phyloP scores from a whole-genome alignment of 2,797 vertebrate genomes.

The Phoebastria nigripes region DNA sequence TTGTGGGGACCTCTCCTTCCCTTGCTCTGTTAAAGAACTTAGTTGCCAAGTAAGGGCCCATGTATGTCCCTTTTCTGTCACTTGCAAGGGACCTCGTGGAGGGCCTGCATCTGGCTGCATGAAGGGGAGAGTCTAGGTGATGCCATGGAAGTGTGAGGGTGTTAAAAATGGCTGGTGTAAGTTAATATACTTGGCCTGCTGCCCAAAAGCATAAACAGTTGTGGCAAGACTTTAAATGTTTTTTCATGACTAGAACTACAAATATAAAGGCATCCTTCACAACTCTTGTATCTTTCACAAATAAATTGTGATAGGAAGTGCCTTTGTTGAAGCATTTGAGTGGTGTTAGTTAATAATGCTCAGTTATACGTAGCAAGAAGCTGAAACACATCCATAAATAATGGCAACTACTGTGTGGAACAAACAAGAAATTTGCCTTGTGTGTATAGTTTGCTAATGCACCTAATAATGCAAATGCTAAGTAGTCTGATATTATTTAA shows the following conservation, averaged over 20 bases:
- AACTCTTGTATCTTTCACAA: background rate
- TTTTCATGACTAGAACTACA: background rate
- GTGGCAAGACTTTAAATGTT: background rate
- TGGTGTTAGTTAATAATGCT: background rate
- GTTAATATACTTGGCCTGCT: background rate
- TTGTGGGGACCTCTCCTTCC: background rate
- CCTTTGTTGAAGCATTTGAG: background rate
- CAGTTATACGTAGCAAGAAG: background rate
- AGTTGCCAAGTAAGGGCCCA: accelerated
- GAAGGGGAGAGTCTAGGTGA: background rate
- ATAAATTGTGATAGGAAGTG: background rate
- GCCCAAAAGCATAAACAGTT: background rate
- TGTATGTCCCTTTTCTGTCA: background rate
- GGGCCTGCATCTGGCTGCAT: accelerated
- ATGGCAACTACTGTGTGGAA: background rate
- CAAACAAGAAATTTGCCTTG: background rate
- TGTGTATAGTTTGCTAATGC: background rate
- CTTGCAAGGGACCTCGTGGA: too few relatives aligned
- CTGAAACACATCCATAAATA: background rate
- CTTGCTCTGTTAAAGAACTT: background rate
- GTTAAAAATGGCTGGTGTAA: background rate
- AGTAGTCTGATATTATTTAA: background rate
- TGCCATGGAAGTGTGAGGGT: accelerated
- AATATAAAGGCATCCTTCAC: background rate
- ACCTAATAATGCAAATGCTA: background rate